These are phyloP conservation scores for Microdon myrmicae DNA, from an alignment of 2,888 invertebrate genomes.

Conservation along the genomic window DNA sequence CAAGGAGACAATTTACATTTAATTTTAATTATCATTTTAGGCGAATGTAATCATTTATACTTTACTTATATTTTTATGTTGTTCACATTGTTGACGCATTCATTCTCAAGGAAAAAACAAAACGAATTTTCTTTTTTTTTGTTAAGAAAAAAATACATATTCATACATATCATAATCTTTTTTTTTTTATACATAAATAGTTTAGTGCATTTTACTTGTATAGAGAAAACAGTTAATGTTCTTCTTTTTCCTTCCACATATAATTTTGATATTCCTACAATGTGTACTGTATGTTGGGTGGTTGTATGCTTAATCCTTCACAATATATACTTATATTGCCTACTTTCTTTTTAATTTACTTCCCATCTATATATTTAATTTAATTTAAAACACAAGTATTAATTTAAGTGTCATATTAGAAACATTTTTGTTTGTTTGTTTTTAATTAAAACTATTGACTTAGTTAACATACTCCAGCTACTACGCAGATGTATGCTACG, in stretches of 20 bases:
- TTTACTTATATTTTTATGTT: constrained; percentile 6
- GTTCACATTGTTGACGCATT: constrained; percentile 27
- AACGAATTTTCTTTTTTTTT: constrained; percentile 5
- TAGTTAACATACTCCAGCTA: too few relatives aligned
- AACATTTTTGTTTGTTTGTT: constrained; percentile 9
- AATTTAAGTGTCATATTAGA: constrained; percentile 66
- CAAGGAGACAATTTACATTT: constrained; percentile 3
- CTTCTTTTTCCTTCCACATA: too few relatives aligned
- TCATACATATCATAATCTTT: constrained; percentile 31
- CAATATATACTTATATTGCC: constrained; percentile 28
- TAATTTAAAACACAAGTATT: constrained; percentile 59
- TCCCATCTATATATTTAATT: constrained; percentile 29
- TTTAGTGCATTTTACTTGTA: constrained; percentile 2
- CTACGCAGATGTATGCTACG: constrained; percentile 30
- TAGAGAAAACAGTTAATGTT: constrained; percentile 7
- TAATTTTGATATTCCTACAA: too few relatives aligned
- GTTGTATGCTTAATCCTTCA: constrained; percentile 4
- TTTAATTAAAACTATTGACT: constrained; percentile 11
- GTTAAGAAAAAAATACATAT: constrained; percentile 11
- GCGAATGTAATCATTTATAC: constrained; percentile 9
- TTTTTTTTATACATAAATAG: constrained; percentile 29
- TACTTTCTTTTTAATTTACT: constrained; percentile 7
- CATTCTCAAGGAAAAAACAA: constrained; percentile 18
- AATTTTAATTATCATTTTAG: constrained; percentile 21
- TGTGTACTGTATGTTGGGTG: constrained; percentile 15